Evolutionary conservation across 2,888 invertebrate species (phyloP), one percentile per base, ranked within the genome.

Genomic region (Holacanthella duospinosa): DNA sequence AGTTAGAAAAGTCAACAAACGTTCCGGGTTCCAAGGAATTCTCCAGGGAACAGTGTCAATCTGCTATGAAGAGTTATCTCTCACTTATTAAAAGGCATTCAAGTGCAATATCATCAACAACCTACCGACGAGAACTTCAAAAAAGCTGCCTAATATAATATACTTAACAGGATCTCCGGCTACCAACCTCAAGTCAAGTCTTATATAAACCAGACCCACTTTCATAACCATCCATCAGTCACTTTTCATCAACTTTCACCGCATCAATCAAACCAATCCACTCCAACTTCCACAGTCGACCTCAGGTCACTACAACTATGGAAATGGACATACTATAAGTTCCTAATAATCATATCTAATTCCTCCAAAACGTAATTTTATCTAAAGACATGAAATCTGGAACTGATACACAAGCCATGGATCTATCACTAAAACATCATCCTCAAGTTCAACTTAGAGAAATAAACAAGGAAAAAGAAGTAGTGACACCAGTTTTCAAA

Each of bases 21-120:
- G 43, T 58, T 58, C 63, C 55, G 59, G 60, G 58, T 63, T 58
- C 53, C 54, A 57, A 28, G 56, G 53, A 63, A 66, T 66, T 66
- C 69, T 66, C 66, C 28, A 48, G 61, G 66, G 67, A 64, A 36
- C 61, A 26, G 65, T 56, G 63, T 65, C 59, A 64, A 64, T 64
- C 63, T 68, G 66, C 65, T 68, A 65, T 67, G 64, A 64, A 62
- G 65, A 65, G 55, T 64, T 59, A 63, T 66, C 56, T 64, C 57
- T 66, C 61, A 61, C 61, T 64, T 64, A 63, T 66, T 66, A 66
- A 66, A 66, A 66, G 62, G 44, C 62, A 48, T 48, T 48, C 48
- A 48, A 48, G 48, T 48, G 48, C 48, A 48, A 48, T 48, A 48
- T 48, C 48, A 48, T 48, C 48, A 48, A 48, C 48, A 48, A 48